Evolutionary conservation across 2,113 vertebrate species (phyloP), one percentile per base, ranked within the genome.

Genomic region (Hystrix cristata): DNA sequence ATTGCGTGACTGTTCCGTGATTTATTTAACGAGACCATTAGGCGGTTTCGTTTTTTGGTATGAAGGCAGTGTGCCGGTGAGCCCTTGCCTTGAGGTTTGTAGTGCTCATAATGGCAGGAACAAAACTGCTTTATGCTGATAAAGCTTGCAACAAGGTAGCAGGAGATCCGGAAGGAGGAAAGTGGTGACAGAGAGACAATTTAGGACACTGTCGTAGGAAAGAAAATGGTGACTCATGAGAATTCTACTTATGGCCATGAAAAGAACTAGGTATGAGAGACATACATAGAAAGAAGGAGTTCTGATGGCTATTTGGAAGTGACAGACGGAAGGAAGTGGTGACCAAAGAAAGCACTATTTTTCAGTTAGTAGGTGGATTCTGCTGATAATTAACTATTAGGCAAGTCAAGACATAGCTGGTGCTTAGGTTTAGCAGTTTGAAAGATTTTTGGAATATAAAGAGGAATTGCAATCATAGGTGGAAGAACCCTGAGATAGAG

Each of bases 371-470:
- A 57, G 21, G 72, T 85, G 23, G 14, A 12, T 18, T 80, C 0
- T 72, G 3, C 72, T 96, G 8, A 76, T 55, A 90, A 86, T 85
- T 51, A 94, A 64, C 13, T 95, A 34, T 67, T 38, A 60, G 34
- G 25, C 71, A 67, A 46, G 38, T 87, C 6, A 95, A 95, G 48
- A 80, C 86, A 82, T 86, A 69, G 72, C 34, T 59, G 8, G 12
- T 72, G 3, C 16, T 74, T 84, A 74, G 1, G 19, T 87, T 60
- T 85, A 55, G 79, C 25, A 16, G 18, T 65, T 80, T 96, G 23
- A 84, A 92, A 87, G 16, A 87, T 6, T 94, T 96, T n/a, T 4
- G 14, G 5, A 64, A 25, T 71, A 80, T 65, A 84, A 13, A 95
- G 88, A n/a, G 69, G 64, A 29, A 57, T 11, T 81, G 7, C 29